Conservation (phyloP, 2,888 invertebrate genomes). For the Nomada ferruginata region DNA sequence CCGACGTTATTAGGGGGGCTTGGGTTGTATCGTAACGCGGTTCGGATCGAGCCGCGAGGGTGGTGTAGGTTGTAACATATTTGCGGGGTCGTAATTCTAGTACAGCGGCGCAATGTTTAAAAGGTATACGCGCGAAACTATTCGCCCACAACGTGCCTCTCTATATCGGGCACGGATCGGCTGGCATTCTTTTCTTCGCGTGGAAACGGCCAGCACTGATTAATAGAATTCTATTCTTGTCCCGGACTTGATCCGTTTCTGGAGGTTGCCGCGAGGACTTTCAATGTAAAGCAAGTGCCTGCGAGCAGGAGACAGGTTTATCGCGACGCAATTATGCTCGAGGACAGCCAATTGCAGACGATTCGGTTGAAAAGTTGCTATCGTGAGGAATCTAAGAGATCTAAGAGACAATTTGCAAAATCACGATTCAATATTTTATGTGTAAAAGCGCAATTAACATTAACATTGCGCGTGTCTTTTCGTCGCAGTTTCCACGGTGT, state of each 20-base stretch:
- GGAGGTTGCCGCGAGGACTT: background rate
- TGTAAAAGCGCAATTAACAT: conserved; percentile 22
- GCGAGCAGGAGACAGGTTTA: background rate
- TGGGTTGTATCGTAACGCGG: background rate
- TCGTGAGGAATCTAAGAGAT: background rate
- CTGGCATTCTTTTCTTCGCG: background rate
- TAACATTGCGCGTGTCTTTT: background rate
- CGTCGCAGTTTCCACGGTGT: conserved; percentile 6
- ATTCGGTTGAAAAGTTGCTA: background rate
- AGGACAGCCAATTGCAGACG: background rate
- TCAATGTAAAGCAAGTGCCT: background rate
- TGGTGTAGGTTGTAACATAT: conserved; percentile 18
- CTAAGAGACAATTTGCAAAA: background rate
- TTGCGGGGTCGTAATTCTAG: conserved; percentile 6
- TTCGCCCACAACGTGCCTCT: conserved; percentile 17
- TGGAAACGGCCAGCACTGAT: background rate
- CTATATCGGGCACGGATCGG: conserved; percentile 14
- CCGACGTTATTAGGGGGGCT: conserved; percentile 11
- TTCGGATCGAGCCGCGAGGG: background rate
- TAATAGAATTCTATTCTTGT: conserved; percentile 12
- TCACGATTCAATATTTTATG: conserved; percentile 19
- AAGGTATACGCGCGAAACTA: conserved; percentile 25
- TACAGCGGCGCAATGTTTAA: conserved; percentile 2
- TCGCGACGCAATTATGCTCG: background rate
- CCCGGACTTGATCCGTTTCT: no score